These are phyloP conservation scores for Mamestra configurata DNA, from an alignment of 1,140 invertebrate genomes.

Conservation along the genomic window DNA sequence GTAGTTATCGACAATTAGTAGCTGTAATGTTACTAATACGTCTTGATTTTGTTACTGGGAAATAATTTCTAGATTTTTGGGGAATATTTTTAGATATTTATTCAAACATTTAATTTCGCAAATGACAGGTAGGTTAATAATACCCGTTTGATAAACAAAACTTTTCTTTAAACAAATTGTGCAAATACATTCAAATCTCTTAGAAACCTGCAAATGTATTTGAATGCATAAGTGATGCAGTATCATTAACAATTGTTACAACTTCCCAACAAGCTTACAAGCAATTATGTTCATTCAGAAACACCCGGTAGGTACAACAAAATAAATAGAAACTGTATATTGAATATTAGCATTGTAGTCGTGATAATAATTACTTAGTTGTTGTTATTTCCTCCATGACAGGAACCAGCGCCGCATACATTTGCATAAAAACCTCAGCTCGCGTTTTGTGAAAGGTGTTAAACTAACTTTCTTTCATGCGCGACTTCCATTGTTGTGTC, in stretches of 20 bases:
- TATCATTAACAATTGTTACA: not conserved
- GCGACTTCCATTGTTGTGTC: not conserved
- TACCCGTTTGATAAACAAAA: no score
- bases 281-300: not conserved
- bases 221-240: no score
- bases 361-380: conserved; percentile 20
- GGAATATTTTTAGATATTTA: no score
- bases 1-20: not conserved
- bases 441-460: conserved; percentile 7
- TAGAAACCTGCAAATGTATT: no score
- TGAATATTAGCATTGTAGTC: conserved; percentile 12
- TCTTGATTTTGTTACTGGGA: no score
- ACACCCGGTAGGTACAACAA: not conserved
- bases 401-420: conserved; percentile 25
- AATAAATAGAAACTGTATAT: not conserved
- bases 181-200: no score
- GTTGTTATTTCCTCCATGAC: conserved; percentile 25
- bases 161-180: no score
- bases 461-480: not conserved
- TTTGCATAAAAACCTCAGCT: conserved; percentile 26
- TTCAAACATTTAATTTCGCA: no score
- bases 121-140: no score
- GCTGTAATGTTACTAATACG: not conserved
- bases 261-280: not conserved
- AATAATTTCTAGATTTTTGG: no score